These are phyloP conservation scores for Spilosoma lubricipeda DNA, from an alignment of 2,888 invertebrate genomes.

Conservation along the genomic window DNA sequence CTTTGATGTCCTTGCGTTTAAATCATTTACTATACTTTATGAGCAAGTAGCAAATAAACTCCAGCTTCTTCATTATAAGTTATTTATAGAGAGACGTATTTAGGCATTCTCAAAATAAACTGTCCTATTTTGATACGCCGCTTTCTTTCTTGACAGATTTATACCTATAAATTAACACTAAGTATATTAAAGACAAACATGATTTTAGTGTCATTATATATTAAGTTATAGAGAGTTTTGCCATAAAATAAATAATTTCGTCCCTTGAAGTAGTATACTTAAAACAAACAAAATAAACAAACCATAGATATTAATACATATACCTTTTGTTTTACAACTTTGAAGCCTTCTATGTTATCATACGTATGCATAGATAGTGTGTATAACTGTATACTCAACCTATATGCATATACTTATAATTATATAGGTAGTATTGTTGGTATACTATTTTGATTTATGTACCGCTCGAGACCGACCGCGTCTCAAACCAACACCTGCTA, in stretches of 20 bases:
- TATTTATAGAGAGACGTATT: too few relatives aligned
- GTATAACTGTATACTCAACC: neutral
- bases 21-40: too few relatives aligned
- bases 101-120: too few relatives aligned
- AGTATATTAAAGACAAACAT: too few relatives aligned
- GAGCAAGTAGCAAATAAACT: too few relatives aligned
- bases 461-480: conserved; percentile 59
- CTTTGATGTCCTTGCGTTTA: too few relatives aligned
- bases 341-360: neutral
- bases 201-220: too few relatives aligned
- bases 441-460: conserved; percentile 73
- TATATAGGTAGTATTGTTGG: conserved; percentile 23
- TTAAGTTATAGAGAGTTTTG: neutral
- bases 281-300: neutral
- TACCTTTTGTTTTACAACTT: neutral
- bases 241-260: neutral
- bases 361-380: neutral
- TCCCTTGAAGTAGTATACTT: neutral
- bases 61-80: too few relatives aligned
- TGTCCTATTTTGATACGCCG: too few relatives aligned
- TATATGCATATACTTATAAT: neutral
- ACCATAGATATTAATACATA: neutral
- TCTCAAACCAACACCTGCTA: conserved; percentile 69
- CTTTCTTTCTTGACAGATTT: too few relatives aligned
- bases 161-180: too few relatives aligned